Evolutionary conservation across 2,888 invertebrate species (phyloP).

Genomic region (Drosophila mayaguana): DNA sequence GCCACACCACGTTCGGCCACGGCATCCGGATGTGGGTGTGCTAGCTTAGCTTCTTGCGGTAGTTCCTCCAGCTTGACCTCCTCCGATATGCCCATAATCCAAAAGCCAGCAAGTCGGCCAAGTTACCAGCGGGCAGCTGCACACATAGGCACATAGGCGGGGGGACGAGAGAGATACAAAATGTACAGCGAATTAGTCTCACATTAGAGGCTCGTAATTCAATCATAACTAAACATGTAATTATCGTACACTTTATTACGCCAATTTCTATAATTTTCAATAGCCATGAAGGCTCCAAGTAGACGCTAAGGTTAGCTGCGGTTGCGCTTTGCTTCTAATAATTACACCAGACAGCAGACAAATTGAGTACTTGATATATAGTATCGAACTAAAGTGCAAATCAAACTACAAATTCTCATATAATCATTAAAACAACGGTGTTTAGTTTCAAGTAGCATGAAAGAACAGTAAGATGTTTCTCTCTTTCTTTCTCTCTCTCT

Average conservation of each 20-base stretch:
- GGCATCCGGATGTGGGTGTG: slow-evolving; percentile 83
- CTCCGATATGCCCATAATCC: slow-evolving; percentile 86
- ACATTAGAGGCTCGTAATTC: slow-evolving; percentile 81
- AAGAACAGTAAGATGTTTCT: no score
- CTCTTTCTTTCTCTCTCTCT: neutral
- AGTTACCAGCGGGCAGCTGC: slow-evolving; percentile 27
- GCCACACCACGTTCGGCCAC: slow-evolving; percentile 84
- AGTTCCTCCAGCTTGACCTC: slow-evolving; percentile 86
- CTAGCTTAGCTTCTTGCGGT: slow-evolving; percentile 85
- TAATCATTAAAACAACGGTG: no score
- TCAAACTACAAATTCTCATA: neutral
- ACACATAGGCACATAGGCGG: neutral
- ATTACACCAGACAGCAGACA: slow-evolving; percentile 35
- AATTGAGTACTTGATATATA: neutral
- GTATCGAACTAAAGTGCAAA: neutral
- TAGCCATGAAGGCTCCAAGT: slow-evolving; percentile 64
- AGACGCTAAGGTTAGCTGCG: slow-evolving; percentile 53
- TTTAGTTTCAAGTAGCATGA: no score
- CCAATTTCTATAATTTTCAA: slow-evolving; percentile 77
- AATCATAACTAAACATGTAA: slow-evolving; percentile 82
- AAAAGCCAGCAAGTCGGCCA: slow-evolving; percentile 45
- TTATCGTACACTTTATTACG: slow-evolving; percentile 83
- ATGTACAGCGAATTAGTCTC: slow-evolving; percentile 53
- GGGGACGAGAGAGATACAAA: neutral
- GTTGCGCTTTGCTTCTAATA: slow-evolving; percentile 35